These are phyloP conservation scores for Oreotragus oreotragus DNA, from an alignment of 2,113 vertebrate genomes.

Conservation along the genomic window DNA sequence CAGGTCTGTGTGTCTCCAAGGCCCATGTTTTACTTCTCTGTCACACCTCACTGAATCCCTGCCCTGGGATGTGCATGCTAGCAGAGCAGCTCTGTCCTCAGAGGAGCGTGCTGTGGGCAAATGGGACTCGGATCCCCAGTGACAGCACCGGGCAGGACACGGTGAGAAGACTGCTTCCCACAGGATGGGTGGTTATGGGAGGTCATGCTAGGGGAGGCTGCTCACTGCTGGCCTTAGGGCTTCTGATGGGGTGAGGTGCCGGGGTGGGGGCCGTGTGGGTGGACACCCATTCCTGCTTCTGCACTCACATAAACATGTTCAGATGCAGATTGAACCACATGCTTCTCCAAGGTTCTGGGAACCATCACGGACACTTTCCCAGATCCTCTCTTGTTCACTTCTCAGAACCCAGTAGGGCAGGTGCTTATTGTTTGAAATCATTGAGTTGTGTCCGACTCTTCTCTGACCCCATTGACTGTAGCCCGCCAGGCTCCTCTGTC, in stretches of 20 bases:
- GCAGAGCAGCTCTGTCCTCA: not conserved
- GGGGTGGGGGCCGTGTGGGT: not conserved
- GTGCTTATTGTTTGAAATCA: not conserved
- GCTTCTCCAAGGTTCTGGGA: not conserved
- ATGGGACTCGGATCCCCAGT: not conserved
- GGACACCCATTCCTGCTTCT: not conserved
- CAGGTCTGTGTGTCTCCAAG: not conserved
- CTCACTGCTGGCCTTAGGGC: not conserved
- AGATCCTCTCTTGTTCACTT: not conserved
- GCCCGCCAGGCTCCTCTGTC: not conserved
- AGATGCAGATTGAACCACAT: not conserved
- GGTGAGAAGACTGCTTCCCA: not conserved
- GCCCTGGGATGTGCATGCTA: too few relatives aligned
- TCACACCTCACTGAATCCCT: not conserved
- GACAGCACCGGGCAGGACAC: accelerated
- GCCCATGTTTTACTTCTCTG: not conserved
- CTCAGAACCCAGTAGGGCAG: not conserved
- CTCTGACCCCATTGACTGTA: not conserved
- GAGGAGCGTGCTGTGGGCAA: not conserved
- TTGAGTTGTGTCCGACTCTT: not conserved
- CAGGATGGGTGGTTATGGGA: not conserved
- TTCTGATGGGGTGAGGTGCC: not conserved
- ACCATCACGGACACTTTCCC: not conserved
- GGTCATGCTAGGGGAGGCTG: not conserved
- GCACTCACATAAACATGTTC: not conserved